Conservation (phyloP, 2,113 vertebrate genomes). For the Varanus komodoensis region DNA sequence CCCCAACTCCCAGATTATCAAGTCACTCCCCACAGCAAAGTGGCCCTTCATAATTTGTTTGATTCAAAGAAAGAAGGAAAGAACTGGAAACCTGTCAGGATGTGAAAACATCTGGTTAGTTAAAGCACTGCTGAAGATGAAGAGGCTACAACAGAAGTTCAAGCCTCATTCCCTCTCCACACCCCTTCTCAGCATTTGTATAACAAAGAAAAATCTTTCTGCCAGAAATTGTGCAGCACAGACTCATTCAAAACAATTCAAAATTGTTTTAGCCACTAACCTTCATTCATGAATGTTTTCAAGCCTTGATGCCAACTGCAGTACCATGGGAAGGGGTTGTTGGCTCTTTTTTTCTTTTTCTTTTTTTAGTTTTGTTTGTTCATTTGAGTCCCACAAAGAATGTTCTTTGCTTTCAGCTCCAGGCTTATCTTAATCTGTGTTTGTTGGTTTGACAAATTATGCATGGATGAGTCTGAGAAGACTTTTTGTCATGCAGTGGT, state of each 20-base stretch:
- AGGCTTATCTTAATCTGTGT: not conserved
- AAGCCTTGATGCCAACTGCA: not conserved
- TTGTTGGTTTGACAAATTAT: conserved; percentile 9
- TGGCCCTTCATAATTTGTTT: not conserved
- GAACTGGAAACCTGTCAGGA: not conserved
- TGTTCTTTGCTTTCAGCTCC: not conserved
- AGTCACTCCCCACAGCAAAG: not conserved
- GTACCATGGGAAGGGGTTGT: not conserved
- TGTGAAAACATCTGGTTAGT: not conserved
- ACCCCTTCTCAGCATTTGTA: not conserved
- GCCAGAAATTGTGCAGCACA: not conserved
- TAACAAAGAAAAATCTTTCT: not conserved
- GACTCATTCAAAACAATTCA: conserved; percentile 1
- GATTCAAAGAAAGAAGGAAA: not conserved
- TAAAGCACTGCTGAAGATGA: not conserved
- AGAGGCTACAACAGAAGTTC: not conserved
- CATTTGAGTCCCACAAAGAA: not conserved
- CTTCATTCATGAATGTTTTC: not conserved
- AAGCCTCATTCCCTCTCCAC: not conserved
- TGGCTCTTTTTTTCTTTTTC: no score
- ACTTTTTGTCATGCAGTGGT: not conserved
- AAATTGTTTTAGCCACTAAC: not conserved
- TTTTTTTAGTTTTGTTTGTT: not conserved
- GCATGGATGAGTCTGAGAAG: not conserved
- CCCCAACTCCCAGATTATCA: not conserved